Percentiles rank a stretch among this genome's conserved stretches.
Conservation (phyloP, 2,113 vertebrate species). For the Brienomyrus brachyistius region DNA sequence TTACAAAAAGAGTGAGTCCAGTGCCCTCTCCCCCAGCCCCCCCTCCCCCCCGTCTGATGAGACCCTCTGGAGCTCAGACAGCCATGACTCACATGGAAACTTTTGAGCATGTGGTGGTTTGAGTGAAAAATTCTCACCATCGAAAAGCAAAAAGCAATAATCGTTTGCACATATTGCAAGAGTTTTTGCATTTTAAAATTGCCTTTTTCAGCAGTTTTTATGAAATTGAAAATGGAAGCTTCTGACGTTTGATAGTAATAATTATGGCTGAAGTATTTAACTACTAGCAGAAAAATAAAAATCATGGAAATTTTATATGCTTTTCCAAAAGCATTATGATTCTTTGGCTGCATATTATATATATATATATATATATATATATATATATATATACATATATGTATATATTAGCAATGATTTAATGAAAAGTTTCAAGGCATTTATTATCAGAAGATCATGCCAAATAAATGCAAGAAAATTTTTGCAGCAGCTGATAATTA, state of each 20-base stretch:
- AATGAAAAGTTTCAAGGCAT: not conserved
- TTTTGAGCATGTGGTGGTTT: slow-evolving; percentile 34
- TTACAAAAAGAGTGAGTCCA: not conserved
- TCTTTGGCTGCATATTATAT: not conserved
- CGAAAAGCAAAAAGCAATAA: not conserved
- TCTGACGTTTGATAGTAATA: not conserved
- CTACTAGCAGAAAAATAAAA: not conserved
- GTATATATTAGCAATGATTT: not conserved
- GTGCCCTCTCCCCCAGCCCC: slow-evolving; percentile 46
- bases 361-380: not conserved
- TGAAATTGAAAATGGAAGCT: not conserved
- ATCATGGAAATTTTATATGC: not conserved
- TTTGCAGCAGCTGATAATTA: not conserved
- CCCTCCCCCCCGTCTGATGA: slow-evolving; percentile 17
- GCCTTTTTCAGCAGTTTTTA: not conserved
- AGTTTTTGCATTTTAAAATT: not conserved
- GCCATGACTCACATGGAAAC: slow-evolving; percentile 60
- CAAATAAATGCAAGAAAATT: not conserved
- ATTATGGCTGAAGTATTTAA: not conserved
- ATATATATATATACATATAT: not conserved
- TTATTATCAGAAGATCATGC: not conserved
- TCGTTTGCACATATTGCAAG: not conserved
- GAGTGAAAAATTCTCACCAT: not conserved
- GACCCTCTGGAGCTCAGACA: slow-evolving; percentile 26
- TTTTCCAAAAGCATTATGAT: not conserved